Percentiles rank a stretch among this genome's conserved stretches.
Conservation (phyloP, 1,140 invertebrate genomes). For the Drosophila pachea region DNA sequence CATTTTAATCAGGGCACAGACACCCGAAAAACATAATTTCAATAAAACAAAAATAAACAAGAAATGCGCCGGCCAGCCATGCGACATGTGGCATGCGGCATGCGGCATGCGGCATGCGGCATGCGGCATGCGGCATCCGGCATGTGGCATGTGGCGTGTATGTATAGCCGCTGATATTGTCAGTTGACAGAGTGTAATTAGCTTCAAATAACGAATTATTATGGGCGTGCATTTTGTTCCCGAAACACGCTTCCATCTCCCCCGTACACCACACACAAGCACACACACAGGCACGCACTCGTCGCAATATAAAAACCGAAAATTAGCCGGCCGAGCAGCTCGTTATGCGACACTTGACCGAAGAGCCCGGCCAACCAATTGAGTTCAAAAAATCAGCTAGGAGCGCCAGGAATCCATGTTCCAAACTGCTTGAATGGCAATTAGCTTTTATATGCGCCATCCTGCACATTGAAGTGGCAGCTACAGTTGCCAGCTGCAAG, state of each 20-base stretch:
- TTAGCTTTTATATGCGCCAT: constrained; percentile 54
- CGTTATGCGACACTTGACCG: constrained; percentile 19
- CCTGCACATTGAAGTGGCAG: constrained; percentile 28
- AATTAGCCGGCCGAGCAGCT: constrained; percentile 18
- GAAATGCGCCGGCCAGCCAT: background rate
- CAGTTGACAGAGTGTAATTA: constrained; percentile 43
- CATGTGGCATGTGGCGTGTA: constrained; percentile 4
- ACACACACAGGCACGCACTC: constrained; percentile 1
- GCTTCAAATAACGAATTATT: constrained; percentile 51
- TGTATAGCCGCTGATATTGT: constrained; percentile 22
- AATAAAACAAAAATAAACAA: constrained; percentile 50
- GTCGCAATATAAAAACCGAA: background rate
- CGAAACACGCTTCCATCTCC: background rate
- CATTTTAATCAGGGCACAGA: constrained; percentile 48
- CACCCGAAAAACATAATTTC: constrained; percentile 43
- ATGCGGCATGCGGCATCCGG: constrained; percentile 1
- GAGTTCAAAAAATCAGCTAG: constrained; percentile 10
- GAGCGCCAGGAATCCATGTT: background rate
- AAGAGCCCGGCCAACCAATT: constrained; percentile 18
- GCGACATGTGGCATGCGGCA: background rate
- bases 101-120: background rate
- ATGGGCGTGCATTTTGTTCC: constrained; percentile 18
- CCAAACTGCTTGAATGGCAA: constrained; percentile 52
- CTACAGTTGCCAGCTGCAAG: constrained; percentile 11
- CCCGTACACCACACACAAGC: background rate